Base-by-base conservation (phyloP, 2,888 invertebrate species). In the Pyrochroa serraticornis region DNA sequence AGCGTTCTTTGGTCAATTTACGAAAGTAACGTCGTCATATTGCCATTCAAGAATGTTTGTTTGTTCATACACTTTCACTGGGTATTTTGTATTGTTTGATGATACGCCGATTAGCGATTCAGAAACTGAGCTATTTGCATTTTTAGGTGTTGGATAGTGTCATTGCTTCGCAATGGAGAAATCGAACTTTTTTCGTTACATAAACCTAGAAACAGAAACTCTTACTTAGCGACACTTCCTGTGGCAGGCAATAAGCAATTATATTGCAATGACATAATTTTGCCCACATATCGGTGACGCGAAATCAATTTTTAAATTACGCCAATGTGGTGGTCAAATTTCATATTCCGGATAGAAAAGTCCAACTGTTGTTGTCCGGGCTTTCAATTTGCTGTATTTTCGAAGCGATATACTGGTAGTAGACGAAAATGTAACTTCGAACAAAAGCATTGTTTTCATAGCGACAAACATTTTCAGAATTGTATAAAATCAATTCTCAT, bases 151-250 rank as follows among this genome's bases (percentile, higher is more conserved):
- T 35, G 31, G 14, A 53, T 6, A 33, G 43, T 51, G 59, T 58
- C 59, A 58, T 62, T 63, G 62, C 57, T 64, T 22, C 39, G n/a
- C 50, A 44, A 39, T 64, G 61, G 61, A 62, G 64, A 65, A 67
- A 67, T 67, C 62, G 65, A 58, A 58, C 44, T 61, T 55, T 46
- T 10, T 49, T 58, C 55, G 62, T 63, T 59, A 62, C 61, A 63
- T 61, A 63, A 60, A 63, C 58, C 60, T 47, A 63, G 60, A 63
- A 62, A 62, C 62, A 60, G 60, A 63, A 62, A 62, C 62, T 62
- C 62, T 62, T 51, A 51, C 51, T 51, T 33, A 36, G 44, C 38
- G 37, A 6, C 33, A 44, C 45, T 44, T 52, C 52, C 37, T 44
- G 13, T 7, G n/a, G 30, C 22, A 36, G 14, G 43, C 35, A 31